phyloP scores from a whole-genome alignment of 2,888 invertebrate genomes.

The Nomada flava region DNA sequence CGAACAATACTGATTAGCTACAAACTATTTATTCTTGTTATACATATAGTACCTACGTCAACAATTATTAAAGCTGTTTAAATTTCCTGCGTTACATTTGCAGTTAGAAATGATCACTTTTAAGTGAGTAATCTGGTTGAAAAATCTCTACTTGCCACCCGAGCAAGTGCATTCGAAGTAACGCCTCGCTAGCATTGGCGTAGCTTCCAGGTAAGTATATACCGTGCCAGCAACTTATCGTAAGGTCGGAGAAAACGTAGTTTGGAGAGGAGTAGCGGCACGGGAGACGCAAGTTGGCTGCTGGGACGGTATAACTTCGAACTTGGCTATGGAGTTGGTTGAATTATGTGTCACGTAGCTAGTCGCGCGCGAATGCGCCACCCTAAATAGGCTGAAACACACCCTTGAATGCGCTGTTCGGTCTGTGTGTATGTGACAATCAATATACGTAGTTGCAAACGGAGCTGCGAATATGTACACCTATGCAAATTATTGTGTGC shows the following conservation, averaged over 20 bases:
- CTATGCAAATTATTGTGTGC: background rate
- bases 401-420: constrained; percentile 35
- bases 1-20: too few relatives aligned
- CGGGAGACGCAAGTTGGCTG: constrained; percentile 34
- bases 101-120: too few relatives aligned
- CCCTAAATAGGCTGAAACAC: constrained; percentile 67
- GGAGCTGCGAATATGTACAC: constrained; percentile 9
- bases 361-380: constrained; percentile 69
- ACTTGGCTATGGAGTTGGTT: constrained; percentile 79
- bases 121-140: background rate
- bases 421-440: constrained; percentile 12
- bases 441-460: constrained; percentile 24
- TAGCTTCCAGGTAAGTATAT: constrained; percentile 54
- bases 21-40: too few relatives aligned
- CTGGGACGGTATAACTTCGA: constrained; percentile 71
- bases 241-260: constrained; percentile 41
- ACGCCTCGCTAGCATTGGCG: constrained; percentile 32
- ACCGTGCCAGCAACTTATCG: constrained; percentile 64
- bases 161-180: constrained; percentile 9
- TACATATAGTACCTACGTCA: too few relatives aligned
- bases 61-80: too few relatives aligned
- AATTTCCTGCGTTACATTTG: too few relatives aligned
- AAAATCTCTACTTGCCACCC: constrained; percentile 19
- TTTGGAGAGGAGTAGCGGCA: constrained; percentile 18
- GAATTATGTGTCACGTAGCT: constrained; percentile 78